A percentile compares a stretch with the other conserved stretches of the same genome.
These are phyloP conservation scores for Alectoris magna DNA, from an alignment of 2,797 vertebrate genomes.

Conservation along the genomic window DNA sequence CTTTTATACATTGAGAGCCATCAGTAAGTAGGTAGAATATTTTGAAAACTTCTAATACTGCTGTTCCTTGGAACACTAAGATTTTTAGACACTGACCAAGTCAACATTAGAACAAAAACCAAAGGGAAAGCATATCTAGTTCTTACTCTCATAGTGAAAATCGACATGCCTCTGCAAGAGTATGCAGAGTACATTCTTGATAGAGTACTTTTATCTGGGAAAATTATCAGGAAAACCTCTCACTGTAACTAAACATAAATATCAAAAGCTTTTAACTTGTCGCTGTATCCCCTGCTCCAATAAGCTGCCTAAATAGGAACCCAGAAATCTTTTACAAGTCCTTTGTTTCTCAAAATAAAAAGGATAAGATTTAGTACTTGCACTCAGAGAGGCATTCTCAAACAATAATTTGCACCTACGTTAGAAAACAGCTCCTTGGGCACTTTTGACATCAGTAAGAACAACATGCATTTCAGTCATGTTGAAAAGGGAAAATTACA, in stretches of 20 bases:
- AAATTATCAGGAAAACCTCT: background rate
- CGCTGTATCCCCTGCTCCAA: background rate
- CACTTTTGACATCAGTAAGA: background rate
- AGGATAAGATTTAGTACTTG: background rate
- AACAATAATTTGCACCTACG: background rate
- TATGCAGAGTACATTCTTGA: background rate
- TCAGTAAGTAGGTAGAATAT: background rate
- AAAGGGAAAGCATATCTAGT: background rate
- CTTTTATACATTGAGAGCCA: background rate
- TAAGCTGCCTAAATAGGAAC: background rate
- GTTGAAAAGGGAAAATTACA: background rate
- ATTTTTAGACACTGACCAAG: background rate
- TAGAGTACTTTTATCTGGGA: background rate
- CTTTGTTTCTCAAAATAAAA: background rate
- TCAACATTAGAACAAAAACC: rapidly evolving
- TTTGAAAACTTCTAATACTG: background rate
- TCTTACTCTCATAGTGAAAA: background rate
- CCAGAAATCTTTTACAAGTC: background rate
- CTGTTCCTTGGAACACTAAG: background rate
- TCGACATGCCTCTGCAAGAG: background rate
- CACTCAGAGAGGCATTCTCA: background rate
- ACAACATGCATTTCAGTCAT: background rate
- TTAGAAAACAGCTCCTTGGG: background rate
- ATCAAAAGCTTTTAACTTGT: background rate
- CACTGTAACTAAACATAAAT: background rate